Evolutionary conservation across 2,888 invertebrate species (phyloP).

Genomic region (Prosapia bicincta): DNA sequence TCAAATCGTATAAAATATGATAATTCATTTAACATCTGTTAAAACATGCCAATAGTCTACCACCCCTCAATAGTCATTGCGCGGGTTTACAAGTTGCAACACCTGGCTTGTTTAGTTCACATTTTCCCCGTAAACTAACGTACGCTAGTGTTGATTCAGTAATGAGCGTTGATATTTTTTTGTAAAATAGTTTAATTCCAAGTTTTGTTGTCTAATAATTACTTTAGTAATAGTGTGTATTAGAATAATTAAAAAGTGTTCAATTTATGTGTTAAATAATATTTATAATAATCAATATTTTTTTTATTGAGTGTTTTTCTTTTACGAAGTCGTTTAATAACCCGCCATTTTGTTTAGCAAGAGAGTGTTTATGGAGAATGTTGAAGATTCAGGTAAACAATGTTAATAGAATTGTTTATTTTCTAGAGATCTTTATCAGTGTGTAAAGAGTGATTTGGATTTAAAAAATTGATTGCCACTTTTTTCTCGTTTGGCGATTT

Average conservation of each 20-base stretch:
- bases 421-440: neutral
- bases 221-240: neutral
- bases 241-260: neutral
- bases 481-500: neutral
- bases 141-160: conserved; percentile 18
- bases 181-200: neutral
- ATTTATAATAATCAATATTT: neutral
- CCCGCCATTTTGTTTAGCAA: conserved; percentile 41
- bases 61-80: neutral
- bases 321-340: conserved; percentile 31
- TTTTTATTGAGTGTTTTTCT: neutral
- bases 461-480: neutral
- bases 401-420: conserved; percentile 7
- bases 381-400: conserved; percentile 36
- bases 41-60: neutral
- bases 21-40: neutral
- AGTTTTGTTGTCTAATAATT: neutral
- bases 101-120: conserved; percentile 19
- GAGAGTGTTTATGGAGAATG: conserved; percentile 40
- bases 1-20: neutral
- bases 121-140: neutral
- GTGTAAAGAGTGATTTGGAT: neutral
- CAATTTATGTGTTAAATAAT: too few species aligned
- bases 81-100: conserved; percentile 8
- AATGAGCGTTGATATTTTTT: conserved; percentile 4